phyloP scores from a whole-genome alignment of 2,888 invertebrate species.

The Eremobia ochroleuca region DNA sequence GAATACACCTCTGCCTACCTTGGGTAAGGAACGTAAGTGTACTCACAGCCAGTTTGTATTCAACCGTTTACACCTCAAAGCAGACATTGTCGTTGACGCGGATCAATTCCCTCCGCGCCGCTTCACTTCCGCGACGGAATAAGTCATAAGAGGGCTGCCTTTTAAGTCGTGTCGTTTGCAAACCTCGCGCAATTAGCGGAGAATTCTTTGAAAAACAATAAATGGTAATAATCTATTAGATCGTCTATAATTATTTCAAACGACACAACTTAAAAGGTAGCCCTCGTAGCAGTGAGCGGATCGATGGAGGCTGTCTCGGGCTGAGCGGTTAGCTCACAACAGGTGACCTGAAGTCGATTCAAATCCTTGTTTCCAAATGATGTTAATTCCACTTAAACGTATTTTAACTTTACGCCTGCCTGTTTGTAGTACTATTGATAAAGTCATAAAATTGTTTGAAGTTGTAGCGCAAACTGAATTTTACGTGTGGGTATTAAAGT shows the following conservation, averaged over 20 bases:
- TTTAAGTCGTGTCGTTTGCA: too few relatives aligned
- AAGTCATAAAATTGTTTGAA: not conserved
- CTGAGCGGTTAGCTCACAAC: not conserved
- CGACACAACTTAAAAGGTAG: too few relatives aligned
- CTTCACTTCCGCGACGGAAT: slow-evolving; percentile 46
- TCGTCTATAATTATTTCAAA: too few relatives aligned
- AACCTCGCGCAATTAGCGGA: too few relatives aligned
- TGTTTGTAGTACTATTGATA: not conserved
- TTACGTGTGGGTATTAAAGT: not conserved
- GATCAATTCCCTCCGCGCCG: slow-evolving; percentile 72
- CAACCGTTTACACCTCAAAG: slow-evolving; percentile 13
- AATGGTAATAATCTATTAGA: too few relatives aligned
- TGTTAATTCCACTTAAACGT: not conserved
- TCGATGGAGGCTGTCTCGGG: not conserved
- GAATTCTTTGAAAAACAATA: too few relatives aligned
- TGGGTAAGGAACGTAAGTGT: not conserved
- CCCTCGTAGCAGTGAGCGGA: slow-evolving; percentile 31
- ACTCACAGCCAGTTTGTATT: not conserved
- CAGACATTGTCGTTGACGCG: slow-evolving; percentile 57
- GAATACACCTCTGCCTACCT: not conserved
- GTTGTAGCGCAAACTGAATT: not conserved
- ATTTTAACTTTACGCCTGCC: not conserved
- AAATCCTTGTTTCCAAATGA: not conserved
- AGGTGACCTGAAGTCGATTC: not conserved
- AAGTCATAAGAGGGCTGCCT: too few relatives aligned